Conservation (phyloP, 2,888 invertebrate species). For the Dasypogon diadema region DNA sequence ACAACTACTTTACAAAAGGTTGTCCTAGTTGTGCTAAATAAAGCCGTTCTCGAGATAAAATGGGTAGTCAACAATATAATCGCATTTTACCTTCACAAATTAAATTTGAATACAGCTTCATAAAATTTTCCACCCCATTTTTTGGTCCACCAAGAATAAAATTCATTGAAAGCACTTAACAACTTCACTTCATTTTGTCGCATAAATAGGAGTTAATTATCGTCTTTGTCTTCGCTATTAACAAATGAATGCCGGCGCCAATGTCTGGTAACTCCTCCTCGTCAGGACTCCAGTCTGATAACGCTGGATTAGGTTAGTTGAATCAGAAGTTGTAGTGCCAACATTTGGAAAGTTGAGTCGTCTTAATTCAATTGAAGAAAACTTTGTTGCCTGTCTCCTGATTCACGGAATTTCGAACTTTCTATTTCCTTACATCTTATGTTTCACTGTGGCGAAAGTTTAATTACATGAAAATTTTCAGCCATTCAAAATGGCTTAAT, state of each 20-base stretch:
- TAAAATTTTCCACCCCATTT: no score
- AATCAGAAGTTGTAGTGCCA: conserved; percentile 27
- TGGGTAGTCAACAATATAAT: no score
- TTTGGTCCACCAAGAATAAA: no score
- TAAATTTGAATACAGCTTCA: no score
- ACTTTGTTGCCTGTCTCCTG: conserved; percentile 42
- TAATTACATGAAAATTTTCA: conserved; percentile 49
- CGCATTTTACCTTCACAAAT: no score
- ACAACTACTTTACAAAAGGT: no score
- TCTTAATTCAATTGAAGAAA: conserved; percentile 48
- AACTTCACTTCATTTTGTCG: conserved; percentile 12
- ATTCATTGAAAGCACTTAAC: not conserved
- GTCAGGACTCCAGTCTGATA: not conserved
- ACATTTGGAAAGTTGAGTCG: conserved; percentile 15
- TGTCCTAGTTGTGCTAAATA: no score
- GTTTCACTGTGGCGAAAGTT: conserved; percentile 47
- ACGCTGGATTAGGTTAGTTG: conserved; percentile 23
- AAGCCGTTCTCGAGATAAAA: no score
- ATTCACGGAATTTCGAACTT: conserved; percentile 37
- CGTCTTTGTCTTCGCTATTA: conserved; percentile 32
- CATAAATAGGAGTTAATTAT: conserved; percentile 27
- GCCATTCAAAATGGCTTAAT: conserved; percentile 47
- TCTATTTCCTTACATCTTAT: conserved; percentile 16
- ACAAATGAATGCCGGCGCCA: conserved; percentile 19
- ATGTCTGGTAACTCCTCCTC: not conserved